phyloP scores from a whole-genome alignment of 2,888 invertebrate species.

The Anticlea derivata region DNA sequence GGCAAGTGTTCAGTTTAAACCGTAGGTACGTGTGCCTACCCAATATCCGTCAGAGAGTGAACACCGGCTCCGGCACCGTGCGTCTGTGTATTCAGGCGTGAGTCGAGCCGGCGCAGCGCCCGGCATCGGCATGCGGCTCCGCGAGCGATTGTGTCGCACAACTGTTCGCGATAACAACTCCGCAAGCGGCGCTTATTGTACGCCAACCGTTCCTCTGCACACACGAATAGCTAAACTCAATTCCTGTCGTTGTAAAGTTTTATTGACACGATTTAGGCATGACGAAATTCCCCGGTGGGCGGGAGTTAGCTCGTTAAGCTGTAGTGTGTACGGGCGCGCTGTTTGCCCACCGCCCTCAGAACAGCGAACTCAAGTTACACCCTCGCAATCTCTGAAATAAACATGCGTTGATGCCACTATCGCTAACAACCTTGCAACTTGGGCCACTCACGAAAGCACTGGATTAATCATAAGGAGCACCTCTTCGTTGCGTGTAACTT shows the following conservation, averaged over 20 bases:
- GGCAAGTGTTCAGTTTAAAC: constrained; percentile 68
- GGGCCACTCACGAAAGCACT: constrained; percentile 56
- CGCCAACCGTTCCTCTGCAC: constrained; percentile 41
- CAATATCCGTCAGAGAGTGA: constrained; percentile 67
- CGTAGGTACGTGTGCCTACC: constrained; percentile 56
- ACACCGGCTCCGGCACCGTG: constrained; percentile 40
- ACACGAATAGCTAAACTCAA: constrained; percentile 51
- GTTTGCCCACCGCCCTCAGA: constrained; percentile 67
- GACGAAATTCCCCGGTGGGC: constrained; percentile 60
- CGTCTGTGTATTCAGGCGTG: constrained; percentile 61
- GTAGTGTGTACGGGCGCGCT: constrained; percentile 57
- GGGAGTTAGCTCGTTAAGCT: constrained; percentile 69
- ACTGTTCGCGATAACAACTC: constrained; percentile 61
- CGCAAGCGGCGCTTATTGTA: constrained; percentile 53
- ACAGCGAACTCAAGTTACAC: constrained; percentile 73
- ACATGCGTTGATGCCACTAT: constrained; percentile 69
- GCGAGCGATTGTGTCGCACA: constrained; percentile 50
- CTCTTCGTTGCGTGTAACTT: constrained; percentile 55
- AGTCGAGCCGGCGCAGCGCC: constrained; percentile 34
- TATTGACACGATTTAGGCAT: constrained; percentile 55
- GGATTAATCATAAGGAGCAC: constrained; percentile 62
- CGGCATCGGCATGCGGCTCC: constrained; percentile 25
- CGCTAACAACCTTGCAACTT: constrained; percentile 68
- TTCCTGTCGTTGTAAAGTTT: constrained; percentile 53
- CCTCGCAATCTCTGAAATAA: constrained; percentile 76